These are phyloP conservation scores for Perithous albicinctus DNA, from an alignment of 2,888 invertebrate species.

Conservation along the genomic window DNA sequence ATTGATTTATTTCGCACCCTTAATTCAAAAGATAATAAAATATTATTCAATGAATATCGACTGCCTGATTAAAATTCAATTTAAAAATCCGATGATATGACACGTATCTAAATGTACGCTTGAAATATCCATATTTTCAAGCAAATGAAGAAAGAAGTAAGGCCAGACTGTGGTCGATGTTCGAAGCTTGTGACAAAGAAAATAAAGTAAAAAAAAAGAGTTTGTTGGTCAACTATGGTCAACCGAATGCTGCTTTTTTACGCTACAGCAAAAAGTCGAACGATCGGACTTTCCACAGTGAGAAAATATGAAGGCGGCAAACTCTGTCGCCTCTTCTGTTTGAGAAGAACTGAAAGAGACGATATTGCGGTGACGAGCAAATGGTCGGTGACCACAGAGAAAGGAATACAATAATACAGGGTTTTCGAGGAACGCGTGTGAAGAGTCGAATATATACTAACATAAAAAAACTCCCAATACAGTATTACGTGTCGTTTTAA, in stretches of 20 bases:
- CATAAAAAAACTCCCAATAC: constrained; percentile 4
- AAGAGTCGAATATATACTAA: constrained; percentile 31
- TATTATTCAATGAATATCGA: too few relatives aligned
- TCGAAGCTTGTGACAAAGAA: neutral
- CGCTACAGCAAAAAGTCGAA: neutral
- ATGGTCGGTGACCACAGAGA: constrained; percentile 16
- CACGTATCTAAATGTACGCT: neutral
- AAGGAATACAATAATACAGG: constrained; percentile 16
- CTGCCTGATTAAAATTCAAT: neutral
- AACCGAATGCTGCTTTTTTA: neutral
- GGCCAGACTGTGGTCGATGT: neutral
- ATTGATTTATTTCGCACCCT: too few relatives aligned
- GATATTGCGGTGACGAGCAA: constrained; percentile 46
- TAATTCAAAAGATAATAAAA: too few relatives aligned
- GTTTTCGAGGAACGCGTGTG: neutral
- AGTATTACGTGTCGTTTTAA: constrained; percentile 29
- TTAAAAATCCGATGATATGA: neutral
- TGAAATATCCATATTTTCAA: neutral
- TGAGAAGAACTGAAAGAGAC: constrained; percentile 30
- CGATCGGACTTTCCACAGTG: neutral
- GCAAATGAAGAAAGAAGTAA: neutral
- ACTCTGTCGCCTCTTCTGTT: constrained; percentile 7
- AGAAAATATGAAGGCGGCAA: constrained; percentile 13
- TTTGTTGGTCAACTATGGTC: neutral
- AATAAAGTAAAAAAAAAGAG: neutral